Percentiles rank a stretch among this genome's conserved stretches.
Conservation (phyloP, 2,888 invertebrate species). For the Drosophila kambysellisi region DNA sequence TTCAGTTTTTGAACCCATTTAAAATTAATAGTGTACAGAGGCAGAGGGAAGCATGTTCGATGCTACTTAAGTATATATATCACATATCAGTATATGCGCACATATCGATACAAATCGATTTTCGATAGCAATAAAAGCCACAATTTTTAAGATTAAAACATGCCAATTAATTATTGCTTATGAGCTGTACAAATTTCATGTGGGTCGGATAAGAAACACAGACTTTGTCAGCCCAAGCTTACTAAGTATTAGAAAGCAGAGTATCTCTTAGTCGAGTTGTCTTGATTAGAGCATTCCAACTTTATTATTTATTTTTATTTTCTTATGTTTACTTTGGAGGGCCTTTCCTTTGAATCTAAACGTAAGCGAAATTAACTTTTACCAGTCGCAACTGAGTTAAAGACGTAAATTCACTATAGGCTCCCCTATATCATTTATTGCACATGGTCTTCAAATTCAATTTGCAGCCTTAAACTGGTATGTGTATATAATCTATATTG, state of each 20-base stretch:
- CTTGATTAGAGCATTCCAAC: not conserved
- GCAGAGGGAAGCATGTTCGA: not conserved
- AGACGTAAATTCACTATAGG: constrained; percentile 33
- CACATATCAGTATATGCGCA: too few species aligned
- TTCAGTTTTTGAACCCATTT: too few species aligned
- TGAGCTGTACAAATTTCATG: not conserved
- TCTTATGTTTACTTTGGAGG: constrained; percentile 15
- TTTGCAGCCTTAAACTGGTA: not conserved
- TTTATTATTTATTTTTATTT: not conserved
- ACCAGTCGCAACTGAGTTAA: constrained; percentile 34
- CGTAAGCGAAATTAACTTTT: constrained; percentile 67
- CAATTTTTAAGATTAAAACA: not conserved
- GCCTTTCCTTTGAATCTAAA: constrained; percentile 21
- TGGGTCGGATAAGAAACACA: too few species aligned
- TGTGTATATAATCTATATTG: not conserved
- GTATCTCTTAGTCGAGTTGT: not conserved
- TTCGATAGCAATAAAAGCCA: not conserved
- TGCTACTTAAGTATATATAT: not conserved
- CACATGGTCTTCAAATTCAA: not conserved
- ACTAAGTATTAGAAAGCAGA: not conserved
- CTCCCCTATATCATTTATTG: constrained; percentile 3
- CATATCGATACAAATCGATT: not conserved
- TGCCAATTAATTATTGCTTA: not conserved
- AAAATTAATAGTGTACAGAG: not conserved
- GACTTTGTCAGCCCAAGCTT: not conserved